These are phyloP conservation scores for Oostethus manadensis DNA, from an alignment of 2,113 vertebrate species.

Conservation along the genomic window DNA sequence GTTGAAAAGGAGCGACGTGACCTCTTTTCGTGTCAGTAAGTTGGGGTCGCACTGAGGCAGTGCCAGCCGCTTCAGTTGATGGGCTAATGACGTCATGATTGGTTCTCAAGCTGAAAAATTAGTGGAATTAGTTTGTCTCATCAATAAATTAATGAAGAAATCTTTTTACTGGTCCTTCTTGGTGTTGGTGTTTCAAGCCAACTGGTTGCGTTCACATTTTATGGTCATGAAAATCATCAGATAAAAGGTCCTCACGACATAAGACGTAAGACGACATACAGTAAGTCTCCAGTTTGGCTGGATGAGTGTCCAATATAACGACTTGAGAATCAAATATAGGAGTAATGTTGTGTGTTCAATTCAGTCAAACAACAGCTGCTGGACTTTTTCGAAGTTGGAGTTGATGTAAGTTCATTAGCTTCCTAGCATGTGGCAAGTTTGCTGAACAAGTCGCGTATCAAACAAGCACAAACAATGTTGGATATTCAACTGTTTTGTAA, in stretches of 20 bases:
- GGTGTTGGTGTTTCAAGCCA: too few species aligned
- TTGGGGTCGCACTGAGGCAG: slow-evolving; percentile 84
- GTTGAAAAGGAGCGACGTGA: slow-evolving; percentile 84
- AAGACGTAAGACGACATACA: neutral
- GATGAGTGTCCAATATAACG: too few species aligned
- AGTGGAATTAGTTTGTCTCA: too few species aligned
- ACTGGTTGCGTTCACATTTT: too few species aligned
- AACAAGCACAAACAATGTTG: neutral
- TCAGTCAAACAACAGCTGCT: too few species aligned
- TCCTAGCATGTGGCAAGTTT: neutral
- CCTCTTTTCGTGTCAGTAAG: slow-evolving; percentile 73
- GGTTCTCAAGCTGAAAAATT: neutral
- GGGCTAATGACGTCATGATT: slow-evolving; percentile 88
- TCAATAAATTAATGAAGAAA: neutral
- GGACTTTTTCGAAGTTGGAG: neutral
- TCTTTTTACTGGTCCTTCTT: neutral
- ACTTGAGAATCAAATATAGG: too few species aligned
- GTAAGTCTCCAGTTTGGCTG: neutral
- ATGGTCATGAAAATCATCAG: neutral
- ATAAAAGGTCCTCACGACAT: neutral
- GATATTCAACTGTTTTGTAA: neutral
- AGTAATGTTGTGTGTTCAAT: neutral
- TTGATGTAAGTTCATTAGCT: neutral
- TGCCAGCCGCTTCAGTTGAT: slow-evolving; percentile 87
- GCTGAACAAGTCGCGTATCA: neutral